Base-by-base conservation (phyloP, 2,888 invertebrate genomes). In the Cosmorhoe ocellata region DNA sequence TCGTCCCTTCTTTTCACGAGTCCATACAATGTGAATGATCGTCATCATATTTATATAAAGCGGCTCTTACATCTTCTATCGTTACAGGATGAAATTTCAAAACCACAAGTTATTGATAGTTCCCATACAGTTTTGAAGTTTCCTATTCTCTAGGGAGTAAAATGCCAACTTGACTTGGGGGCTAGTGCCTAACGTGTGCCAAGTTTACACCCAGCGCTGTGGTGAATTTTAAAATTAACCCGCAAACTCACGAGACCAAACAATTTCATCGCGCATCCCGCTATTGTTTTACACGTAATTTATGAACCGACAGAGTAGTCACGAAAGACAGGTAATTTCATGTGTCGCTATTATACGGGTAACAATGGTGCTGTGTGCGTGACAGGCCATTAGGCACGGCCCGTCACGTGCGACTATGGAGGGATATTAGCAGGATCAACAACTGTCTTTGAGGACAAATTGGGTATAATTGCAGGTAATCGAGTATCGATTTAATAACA, bases 271-370 rank as follows among this genome's bases (percentile, higher is more conserved):
- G 36, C 45, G 11, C 33, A 18, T 33, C 40, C 30, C 14, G 26
- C 59, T 64, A 67, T 69, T 74, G 74, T 76, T 69, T 69, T 62
- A 61, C 26, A 38, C 55, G 59, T 76, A 75, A 74, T 77, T 73
- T 74, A 74, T 82, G 75, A 79, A 75, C 72, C 72, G 76, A 70
- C 70, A 73, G 66, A 61, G 58, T 64, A 58, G 53, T 64, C 61
- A 72, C 72, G 75, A 75, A 75, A 76, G 80, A 79, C 83, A 82
- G 82, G 84, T 81, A 83, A 84, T 84, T 84, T 77, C 79, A 76
- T 73, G 71, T 79, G 74, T 75, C 73, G 69, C 70, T 69, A 74
- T 76, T 76, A 76, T 76, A 64, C 74, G 62, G 70, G 74, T 77
- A 81, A 86, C 85, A 87, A 87, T 84, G 71, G 81, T 61, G 55